Evolutionary conservation across 2,888 invertebrate genomes (phyloP).

Genomic region (Eupeodes latifasciatus): DNA sequence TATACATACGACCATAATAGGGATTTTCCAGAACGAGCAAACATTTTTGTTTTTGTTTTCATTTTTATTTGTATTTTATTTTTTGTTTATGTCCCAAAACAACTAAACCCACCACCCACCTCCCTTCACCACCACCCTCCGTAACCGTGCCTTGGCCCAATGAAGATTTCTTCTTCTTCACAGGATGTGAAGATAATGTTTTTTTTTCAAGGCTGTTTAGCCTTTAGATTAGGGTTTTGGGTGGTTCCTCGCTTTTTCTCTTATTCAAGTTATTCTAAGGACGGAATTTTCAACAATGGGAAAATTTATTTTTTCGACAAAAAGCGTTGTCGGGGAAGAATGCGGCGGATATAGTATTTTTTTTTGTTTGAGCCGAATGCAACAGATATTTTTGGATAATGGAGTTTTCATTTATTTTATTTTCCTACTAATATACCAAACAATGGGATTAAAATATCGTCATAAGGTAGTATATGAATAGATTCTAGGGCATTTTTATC

Average conservation of each 20-base stretch:
- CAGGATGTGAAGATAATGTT: constrained; percentile 54
- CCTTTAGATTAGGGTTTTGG: constrained; percentile 50
- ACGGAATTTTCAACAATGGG: constrained; percentile 56
- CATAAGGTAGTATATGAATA: constrained; percentile 44
- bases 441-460: constrained; percentile 59
- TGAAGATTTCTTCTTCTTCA: constrained; percentile 44
- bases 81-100: constrained; percentile 27
- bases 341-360: constrained; percentile 13
- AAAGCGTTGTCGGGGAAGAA: constrained; percentile 1
- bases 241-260: constrained; percentile 3
- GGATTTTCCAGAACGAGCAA: constrained; percentile 58
- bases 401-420: constrained; percentile 28
- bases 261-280: neutral
- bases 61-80: constrained; percentile 33
- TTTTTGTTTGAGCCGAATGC: constrained; percentile 53
- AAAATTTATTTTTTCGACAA: constrained; percentile 38
- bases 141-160: neutral
- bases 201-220: constrained; percentile 56
- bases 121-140: too few species aligned
- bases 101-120: neutral
- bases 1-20: constrained; percentile 45
- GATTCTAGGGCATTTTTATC: constrained; percentile 51
- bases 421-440: constrained; percentile 25
- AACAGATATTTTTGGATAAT: constrained; percentile 70
- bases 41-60: constrained; percentile 16